These are phyloP conservation scores for Cylloceria caligata DNA, from an alignment of 2,888 invertebrate species.

Conservation along the genomic window DNA sequence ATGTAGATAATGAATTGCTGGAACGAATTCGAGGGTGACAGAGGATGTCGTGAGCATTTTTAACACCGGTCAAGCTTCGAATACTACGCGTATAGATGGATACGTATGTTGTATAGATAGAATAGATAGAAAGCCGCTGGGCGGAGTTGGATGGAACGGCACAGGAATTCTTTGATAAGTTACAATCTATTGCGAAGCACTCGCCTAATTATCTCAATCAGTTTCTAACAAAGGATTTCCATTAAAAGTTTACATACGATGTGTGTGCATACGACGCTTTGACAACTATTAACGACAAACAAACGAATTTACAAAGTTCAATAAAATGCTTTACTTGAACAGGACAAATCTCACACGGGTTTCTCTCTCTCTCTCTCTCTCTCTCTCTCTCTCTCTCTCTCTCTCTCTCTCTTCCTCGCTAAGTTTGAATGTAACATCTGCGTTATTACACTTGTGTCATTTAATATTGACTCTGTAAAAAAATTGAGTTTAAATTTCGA, in stretches of 20 bases:
- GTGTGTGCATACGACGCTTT: background rate
- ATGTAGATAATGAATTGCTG: slow-evolving; percentile 44
- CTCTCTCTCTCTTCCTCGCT: too few species aligned
- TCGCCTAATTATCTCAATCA: background rate
- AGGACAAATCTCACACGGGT: too few species aligned
- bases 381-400: too few species aligned
- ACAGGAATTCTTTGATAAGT: background rate
- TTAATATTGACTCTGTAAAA: too few species aligned
- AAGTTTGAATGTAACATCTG: too few species aligned
- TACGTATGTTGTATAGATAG: slow-evolving; percentile 1
- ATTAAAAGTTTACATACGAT: background rate
- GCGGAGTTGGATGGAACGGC: background rate
- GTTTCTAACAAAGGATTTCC: background rate
- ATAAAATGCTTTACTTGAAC: background rate
- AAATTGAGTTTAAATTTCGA: too few species aligned
- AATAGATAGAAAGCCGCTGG: background rate
- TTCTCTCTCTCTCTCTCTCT: too few species aligned
- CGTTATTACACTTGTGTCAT: too few species aligned
- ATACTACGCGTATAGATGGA: background rate
- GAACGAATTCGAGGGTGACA: slow-evolving; percentile 14
- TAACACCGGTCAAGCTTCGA: background rate
- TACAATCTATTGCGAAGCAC: slow-evolving; percentile 8
- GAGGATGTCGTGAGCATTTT: slow-evolving; percentile 1
- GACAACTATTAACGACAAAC: too few species aligned
- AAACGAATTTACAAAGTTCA: background rate